phyloP scores from a whole-genome alignment of 2,113 vertebrate genomes.

The Chaetodon auriga region DNA sequence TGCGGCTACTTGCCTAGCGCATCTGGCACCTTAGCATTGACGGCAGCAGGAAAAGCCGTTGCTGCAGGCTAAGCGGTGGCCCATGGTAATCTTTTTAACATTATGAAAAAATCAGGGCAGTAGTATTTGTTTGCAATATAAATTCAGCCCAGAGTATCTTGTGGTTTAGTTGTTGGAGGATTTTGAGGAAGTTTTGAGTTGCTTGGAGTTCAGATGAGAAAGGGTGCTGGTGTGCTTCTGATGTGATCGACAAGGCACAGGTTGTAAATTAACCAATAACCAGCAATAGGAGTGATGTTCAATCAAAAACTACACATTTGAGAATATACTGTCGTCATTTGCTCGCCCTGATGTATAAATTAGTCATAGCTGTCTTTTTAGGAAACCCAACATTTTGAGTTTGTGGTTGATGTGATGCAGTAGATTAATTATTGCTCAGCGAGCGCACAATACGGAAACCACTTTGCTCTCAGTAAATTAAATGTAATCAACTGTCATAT shows the following conservation, averaged over 20 bases:
- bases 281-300: not conserved
- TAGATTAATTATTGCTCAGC: conserved; percentile 71
- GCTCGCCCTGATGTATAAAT: conserved; percentile 38
- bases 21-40: conserved; percentile 75
- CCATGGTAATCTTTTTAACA: conserved; percentile 47
- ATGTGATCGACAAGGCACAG: no score
- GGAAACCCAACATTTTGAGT: conserved; percentile 57
- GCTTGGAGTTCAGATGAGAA: not conserved
- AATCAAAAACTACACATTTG: conserved; percentile 10
- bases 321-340: conserved; percentile 8
- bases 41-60: conserved; percentile 56
- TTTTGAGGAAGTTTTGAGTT: not conserved
- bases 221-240: no score
- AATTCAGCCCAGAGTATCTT: not conserved
- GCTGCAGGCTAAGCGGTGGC: conserved; percentile 67
- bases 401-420: conserved; percentile 54
- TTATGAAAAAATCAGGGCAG: conserved; percentile 34
- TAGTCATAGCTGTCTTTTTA: conserved; percentile 45
- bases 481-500: conserved; percentile 79
- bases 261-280: no score
- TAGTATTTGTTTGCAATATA: conserved; percentile 23
- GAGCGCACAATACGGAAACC: conserved; percentile 62
- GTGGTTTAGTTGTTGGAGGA: not conserved
- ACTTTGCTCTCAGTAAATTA: conserved; percentile 75
- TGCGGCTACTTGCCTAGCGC: conserved; percentile 69